Evolutionary conservation across 2,113 vertebrate species (phyloP).

Genomic region (Echinops telfairi): DNA sequence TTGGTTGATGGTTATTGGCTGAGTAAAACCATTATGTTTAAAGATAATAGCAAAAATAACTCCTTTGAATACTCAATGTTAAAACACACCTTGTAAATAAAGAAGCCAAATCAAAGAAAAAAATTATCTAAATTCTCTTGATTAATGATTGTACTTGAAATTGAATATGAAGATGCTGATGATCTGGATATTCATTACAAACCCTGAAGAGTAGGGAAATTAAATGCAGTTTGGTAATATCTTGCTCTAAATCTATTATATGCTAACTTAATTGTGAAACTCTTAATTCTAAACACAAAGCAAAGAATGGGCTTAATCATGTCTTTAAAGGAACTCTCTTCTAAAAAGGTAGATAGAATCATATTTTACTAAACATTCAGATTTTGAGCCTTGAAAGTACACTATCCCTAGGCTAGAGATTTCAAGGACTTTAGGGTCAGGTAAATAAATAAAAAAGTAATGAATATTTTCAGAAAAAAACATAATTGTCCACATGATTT

Average conservation of each 20-base stretch:
- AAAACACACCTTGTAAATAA: background rate
- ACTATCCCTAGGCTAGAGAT: background rate
- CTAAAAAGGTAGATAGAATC: background rate
- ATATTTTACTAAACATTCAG: conserved; percentile 19
- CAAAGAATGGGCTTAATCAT: background rate
- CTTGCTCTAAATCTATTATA: background rate
- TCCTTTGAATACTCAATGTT: background rate
- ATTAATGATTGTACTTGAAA: background rate
- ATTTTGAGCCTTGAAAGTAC: background rate
- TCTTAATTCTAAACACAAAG: too few relatives aligned
- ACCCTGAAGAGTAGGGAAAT: background rate
- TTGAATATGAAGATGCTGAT: background rate
- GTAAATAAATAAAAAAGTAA: background rate
- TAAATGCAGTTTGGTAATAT: background rate
- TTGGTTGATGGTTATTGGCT: background rate
- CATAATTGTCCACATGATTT: background rate
- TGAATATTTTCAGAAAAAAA: background rate
- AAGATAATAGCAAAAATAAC: conserved; percentile 7
- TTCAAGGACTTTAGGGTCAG: background rate
- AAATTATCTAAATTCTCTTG: background rate
- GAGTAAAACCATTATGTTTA: background rate
- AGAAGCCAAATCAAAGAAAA: too few relatives aligned
- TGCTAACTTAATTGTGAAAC: too few relatives aligned
- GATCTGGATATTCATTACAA: too few relatives aligned
- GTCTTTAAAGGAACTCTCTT: too few relatives aligned